phyloP scores from a whole-genome alignment of 2,797 vertebrate species.

The Ctenochaetus hawaiiensis region DNA sequence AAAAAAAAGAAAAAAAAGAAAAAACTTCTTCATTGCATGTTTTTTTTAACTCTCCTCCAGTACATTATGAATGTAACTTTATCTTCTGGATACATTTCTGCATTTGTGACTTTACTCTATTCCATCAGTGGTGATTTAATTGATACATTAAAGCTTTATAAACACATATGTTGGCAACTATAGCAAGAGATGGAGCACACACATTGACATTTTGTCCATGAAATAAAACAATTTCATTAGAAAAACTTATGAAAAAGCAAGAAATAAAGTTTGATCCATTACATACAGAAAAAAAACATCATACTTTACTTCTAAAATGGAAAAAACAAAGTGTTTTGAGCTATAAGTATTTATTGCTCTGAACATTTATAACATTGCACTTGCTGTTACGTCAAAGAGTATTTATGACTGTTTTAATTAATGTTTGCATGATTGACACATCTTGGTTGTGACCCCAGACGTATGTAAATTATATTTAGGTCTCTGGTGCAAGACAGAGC shows the following conservation, averaged over 20 bases:
- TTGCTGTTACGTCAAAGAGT: neutral
- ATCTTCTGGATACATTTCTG: constrained; percentile 5
- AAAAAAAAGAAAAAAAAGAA: neutral
- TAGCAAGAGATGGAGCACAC: neutral
- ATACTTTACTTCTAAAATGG: too few species aligned
- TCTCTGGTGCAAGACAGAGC: neutral
- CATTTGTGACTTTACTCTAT: neutral
- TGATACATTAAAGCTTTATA: neutral
- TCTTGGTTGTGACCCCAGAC: neutral
- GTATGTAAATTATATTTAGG: neutral
- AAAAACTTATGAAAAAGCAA: neutral
- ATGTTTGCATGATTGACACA: neutral
- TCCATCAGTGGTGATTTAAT: neutral
- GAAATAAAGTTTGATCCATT: neutral
- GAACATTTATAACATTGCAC: neutral
- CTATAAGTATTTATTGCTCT: neutral
- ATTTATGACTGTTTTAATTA: neutral
- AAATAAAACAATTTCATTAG: neutral
- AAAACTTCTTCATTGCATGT: constrained; percentile 10
- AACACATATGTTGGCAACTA: neutral
- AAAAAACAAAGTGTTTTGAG: too few species aligned
- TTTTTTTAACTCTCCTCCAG: constrained; percentile 31
- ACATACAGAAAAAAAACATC: too few species aligned
- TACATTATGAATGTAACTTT: constrained; percentile 37
- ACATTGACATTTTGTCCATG: neutral